A percentile compares a stretch with the other conserved stretches of the same genome.
These are phyloP conservation scores for Acronicta alni DNA, from an alignment of 2,888 invertebrate genomes.

Conservation along the genomic window DNA sequence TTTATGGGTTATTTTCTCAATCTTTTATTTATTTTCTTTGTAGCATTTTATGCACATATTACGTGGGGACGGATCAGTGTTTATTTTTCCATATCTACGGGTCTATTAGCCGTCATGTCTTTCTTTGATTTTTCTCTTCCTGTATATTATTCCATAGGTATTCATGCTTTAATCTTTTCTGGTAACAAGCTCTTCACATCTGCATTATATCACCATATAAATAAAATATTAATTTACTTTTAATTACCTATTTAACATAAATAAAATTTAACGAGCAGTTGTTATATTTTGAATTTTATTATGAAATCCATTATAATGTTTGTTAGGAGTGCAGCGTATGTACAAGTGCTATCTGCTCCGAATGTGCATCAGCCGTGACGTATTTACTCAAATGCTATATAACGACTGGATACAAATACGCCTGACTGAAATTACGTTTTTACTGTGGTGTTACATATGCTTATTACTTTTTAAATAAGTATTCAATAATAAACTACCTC, in stretches of 20 bases:
- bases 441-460: constrained; percentile 30
- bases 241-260: not conserved
- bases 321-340: constrained; percentile 12
- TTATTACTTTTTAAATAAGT: not conserved
- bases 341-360: constrained; percentile 62
- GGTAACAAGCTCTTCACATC: no score
- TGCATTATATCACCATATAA: no score
- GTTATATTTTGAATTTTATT: constrained; percentile 23
- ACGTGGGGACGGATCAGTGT: no score
- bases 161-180: no score
- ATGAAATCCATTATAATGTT: constrained; percentile 19
- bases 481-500: no score
- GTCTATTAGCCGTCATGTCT: no score
- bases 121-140: no score
- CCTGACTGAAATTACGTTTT: constrained; percentile 45
- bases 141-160: no score
- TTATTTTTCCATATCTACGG: no score
- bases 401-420: constrained; percentile 43
- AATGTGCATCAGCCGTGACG: constrained; percentile 69
- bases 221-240: not conserved
- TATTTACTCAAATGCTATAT: constrained; percentile 62
- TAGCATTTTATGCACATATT: no score
- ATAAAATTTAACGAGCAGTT: constrained; percentile 1
- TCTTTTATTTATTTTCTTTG: no score
- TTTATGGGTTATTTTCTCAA: no score